Evolutionary conservation across 2,113 vertebrate genomes (phyloP).

Genomic region (Varanus komodoensis): DNA sequence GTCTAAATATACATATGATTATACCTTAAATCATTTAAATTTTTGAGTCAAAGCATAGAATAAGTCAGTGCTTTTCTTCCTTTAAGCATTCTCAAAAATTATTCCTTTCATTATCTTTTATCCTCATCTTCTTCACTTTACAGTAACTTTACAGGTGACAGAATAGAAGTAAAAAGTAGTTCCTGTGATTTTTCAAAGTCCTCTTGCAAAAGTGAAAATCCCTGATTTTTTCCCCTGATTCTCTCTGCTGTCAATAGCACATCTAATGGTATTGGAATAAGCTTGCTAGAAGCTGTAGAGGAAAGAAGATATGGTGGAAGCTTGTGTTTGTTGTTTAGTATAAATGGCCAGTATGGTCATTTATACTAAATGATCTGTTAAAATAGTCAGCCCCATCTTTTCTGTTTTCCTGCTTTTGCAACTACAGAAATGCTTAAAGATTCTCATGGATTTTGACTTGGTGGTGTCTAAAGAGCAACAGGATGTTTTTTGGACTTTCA

Average conservation of each 20-base stretch:
- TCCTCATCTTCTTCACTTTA: too few species aligned
- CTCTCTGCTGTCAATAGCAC: too few species aligned
- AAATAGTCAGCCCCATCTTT: not conserved
- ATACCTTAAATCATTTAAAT: not conserved
- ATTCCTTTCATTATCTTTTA: conserved; percentile 9
- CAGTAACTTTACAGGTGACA: not conserved
- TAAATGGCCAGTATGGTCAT: not conserved
- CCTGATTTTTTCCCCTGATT: not conserved
- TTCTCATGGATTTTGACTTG: not conserved
- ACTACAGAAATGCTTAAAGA: not conserved
- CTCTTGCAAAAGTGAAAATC: not conserved
- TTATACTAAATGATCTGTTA: not conserved
- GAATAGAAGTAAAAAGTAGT: not conserved
- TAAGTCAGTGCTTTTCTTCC: not conserved
- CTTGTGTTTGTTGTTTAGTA: not conserved
- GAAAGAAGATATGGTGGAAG: too few species aligned
- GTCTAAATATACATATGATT: too few species aligned
- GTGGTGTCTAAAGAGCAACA: too few species aligned
- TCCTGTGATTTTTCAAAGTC: not conserved
- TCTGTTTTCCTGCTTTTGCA: not conserved
- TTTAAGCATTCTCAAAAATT: conserved; percentile 32
- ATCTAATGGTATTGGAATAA: not conserved
- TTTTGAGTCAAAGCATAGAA: not conserved
- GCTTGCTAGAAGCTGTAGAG: not conserved
- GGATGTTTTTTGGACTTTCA: too few species aligned